Base-by-base conservation (phyloP, 1,140 invertebrate genomes). In the Drosophila melanogaster region DNA sequence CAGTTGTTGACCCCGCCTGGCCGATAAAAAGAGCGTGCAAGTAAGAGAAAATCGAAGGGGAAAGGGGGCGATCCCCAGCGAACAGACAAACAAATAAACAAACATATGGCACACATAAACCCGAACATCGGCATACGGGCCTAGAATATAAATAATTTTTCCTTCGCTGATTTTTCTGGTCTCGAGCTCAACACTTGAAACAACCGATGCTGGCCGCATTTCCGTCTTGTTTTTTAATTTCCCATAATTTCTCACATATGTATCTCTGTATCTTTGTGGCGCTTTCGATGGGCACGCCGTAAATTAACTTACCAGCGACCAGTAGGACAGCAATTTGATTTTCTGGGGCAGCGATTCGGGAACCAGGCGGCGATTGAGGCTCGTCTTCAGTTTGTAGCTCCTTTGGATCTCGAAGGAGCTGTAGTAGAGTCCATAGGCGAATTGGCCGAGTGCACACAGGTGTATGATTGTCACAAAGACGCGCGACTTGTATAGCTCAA, bases 221-320 rank as follows among this genome's bases (percentile, higher is more conserved):
- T 81, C 81, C 75, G 65, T 62, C 57, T 66, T 60, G 51, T 70
- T 53, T 70, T 59, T 75, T 70, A 87, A 65, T 74, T 79, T 47
- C 40, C 19, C 44, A 51, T 65, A 51, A 65, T 43, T 67, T 73
- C 59, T 37, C 37, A 67, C 35, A 37, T 26, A 37, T 37, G 35
- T 12, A 26, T 6, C 8, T 10, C 3, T 8, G 7, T 69, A 43
- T 69, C 30, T 66, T 14, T 61, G 33, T 26, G 43, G 19, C 58
- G 61, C 40, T 10, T 26, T 47, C 46, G 24, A n/a, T 47, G 46
- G 46, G 14, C 22, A 22, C 5, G 4, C 46, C 4, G 33, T 44
- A 30, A 35, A 33, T 54, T 15, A 33, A 93, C 93, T 93, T 85
- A 94, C 94, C 92, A 94, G 60, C 64, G 93, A 81, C 94, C 94